phyloP scores from a whole-genome alignment of 2,797 vertebrate species.

The Pantherophis vulpinus region DNA sequence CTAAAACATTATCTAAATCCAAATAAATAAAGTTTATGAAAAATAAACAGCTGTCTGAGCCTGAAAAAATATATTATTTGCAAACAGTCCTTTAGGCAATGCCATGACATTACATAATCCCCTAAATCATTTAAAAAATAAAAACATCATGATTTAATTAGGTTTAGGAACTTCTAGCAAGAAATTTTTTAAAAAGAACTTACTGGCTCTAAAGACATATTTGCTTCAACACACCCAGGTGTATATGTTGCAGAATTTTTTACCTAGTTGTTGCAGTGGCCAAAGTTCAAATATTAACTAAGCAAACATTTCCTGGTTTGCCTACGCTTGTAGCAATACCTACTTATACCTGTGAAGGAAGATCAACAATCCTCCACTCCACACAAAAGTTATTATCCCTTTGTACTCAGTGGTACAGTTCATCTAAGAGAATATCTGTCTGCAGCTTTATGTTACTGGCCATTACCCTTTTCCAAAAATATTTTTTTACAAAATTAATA shows the following conservation, averaged over 20 bases:
- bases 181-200: constrained; percentile 53
- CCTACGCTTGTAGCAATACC: constrained; percentile 15
- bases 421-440: neutral
- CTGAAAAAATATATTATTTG: neutral
- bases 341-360: constrained; percentile 25
- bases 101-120: neutral
- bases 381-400: neutral
- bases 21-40: neutral
- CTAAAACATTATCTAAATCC: neutral
- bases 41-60: neutral
- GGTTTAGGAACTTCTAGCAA: accelerated
- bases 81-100: neutral
- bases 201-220: constrained; percentile 72
- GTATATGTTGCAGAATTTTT: constrained; percentile 44
- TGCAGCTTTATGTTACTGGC: neutral
- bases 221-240: constrained; percentile 59
- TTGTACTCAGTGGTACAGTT: neutral
- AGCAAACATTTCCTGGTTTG: constrained; percentile 53
- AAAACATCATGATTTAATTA: neutral
- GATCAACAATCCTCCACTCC: neutral
- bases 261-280: constrained; percentile 51
- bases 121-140: neutral
- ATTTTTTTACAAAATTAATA: neutral
- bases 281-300: constrained; percentile 71
- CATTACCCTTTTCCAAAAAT: neutral